Evolutionary conservation across 2,888 invertebrate genomes (phyloP).

Genomic region (Apantesis nais): DNA sequence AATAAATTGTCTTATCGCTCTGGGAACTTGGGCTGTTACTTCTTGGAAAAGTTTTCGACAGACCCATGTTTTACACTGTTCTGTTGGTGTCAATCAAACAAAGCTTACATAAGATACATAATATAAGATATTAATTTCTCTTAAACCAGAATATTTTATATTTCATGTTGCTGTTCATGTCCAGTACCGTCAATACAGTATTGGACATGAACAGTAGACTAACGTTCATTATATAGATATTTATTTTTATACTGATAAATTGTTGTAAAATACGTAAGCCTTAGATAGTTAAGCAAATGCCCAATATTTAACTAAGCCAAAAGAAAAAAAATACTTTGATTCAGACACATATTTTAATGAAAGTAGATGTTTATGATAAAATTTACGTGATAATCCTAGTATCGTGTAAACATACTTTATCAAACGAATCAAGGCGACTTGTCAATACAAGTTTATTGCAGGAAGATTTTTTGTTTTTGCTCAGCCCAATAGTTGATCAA

Average conservation of each 20-base stretch:
- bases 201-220: no score
- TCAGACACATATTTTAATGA: neutral
- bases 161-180: no score
- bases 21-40: no score
- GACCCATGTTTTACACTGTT: no score
- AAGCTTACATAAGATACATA: no score
- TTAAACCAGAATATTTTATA: no score
- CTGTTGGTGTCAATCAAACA: no score
- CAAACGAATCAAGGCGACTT: conserved; percentile 14
- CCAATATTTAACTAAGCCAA: neutral
- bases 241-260: neutral
- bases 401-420: conserved; percentile 20
- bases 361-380: neutral
- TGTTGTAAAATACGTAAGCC: neutral
- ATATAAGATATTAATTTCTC: no score
- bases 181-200: no score
- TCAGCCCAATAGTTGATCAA: conserved; percentile 48
- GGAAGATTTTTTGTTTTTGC: conserved; percentile 42
- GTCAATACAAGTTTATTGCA: conserved; percentile 43
- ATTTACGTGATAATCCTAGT: neutral
- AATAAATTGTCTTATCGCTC: no score
- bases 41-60: no score
- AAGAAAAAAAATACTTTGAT: neutral
- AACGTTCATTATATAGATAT: neutral
- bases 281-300: neutral